Base-by-base conservation (phyloP, 2,113 vertebrate species). In the Campylorhamphus procurvoides region DNA sequence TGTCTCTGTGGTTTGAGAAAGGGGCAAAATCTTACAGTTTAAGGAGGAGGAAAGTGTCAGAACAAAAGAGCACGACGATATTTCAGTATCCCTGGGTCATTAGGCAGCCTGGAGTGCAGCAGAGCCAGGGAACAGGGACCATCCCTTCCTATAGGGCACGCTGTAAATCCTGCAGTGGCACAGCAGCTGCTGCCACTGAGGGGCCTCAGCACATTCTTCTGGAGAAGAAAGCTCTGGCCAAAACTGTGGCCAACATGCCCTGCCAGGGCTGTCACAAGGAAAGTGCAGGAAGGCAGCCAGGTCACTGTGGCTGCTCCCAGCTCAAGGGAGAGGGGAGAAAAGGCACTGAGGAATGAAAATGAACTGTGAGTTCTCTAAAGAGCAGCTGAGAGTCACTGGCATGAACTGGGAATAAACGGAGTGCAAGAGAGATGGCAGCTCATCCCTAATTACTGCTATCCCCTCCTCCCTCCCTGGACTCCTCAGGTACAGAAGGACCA, bases 211-310 rank as follows among this genome's bases (percentile, higher is more conserved):
- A 52, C 74, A 27, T 60, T 42, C 40, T 82, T 75, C 44, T 59
- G 29, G 35, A 77, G 37, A 79, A 90, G 76, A 80, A 77, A 93
- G 85, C 90, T 72, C 78, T 93, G 90, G 52, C 66, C 50, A 68
- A 72, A 75, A 82, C 85, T 62, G 69, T 7, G 29, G 69, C 71
- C 47, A 42, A 87, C 16, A 18, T 0, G 0, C 27, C 24, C 92
- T 59, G 71, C 92, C 95, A 87, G 81, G 29, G 16, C 44, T 1
- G 0, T 89, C 92, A 89, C 74, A 90, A 90, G 90, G 92, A 35
- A 82, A 96, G 77, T 3, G 27, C 27, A 75, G 71, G 72, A 78
- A 40, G 35, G 37, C 90, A 79, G 90, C 90, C 92, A 95, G 95
- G 93, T 93, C 44, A 62, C 78, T 85, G 82, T 46, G 88, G 66